These are phyloP conservation scores for Champsocephalus gunnari DNA, from an alignment of 2,797 vertebrate genomes.

Conservation along the genomic window DNA sequence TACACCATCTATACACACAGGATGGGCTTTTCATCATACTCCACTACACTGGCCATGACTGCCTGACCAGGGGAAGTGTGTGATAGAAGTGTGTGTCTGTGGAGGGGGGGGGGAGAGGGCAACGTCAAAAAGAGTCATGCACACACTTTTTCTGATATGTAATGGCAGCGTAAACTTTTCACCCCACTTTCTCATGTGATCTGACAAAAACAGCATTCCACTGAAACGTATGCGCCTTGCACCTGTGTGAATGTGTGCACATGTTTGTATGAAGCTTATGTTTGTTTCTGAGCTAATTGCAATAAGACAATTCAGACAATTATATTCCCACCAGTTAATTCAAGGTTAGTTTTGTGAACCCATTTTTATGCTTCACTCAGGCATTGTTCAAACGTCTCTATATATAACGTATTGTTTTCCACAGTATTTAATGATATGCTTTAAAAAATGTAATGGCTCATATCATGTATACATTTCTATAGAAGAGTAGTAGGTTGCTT, in stretches of 20 bases:
- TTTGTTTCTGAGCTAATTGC: slow-evolving; percentile 60
- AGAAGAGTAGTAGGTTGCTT: slow-evolving; percentile 13
- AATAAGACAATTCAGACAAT: slow-evolving; percentile 73
- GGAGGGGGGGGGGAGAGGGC: neutral
- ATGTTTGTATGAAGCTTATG: slow-evolving; percentile 18
- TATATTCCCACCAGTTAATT: slow-evolving; percentile 69
- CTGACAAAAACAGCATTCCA: slow-evolving; percentile 62
- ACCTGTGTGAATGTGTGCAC: slow-evolving; percentile 45
- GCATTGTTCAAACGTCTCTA: slow-evolving; percentile 12
- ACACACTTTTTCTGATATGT: slow-evolving; percentile 54
- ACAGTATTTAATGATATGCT: neutral
- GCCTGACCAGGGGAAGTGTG: slow-evolving; percentile 64
- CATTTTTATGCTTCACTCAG: slow-evolving; percentile 53
- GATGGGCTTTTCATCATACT: slow-evolving; percentile 74
- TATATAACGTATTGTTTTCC: neutral
- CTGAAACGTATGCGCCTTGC: slow-evolving; percentile 48
- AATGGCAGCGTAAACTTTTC: slow-evolving; percentile 76
- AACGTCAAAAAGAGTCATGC: slow-evolving; percentile 52
- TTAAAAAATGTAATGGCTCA: slow-evolving; percentile 12
- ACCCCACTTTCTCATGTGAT: slow-evolving; percentile 75
- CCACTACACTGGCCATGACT: slow-evolving; percentile 70
- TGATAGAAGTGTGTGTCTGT: slow-evolving; percentile 17
- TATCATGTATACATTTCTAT: slow-evolving; percentile 16
- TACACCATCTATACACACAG: slow-evolving; percentile 65
- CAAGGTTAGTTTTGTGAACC: slow-evolving; percentile 72